Percentiles rank a stretch among this genome's conserved stretches.
Conservation (phyloP, 2,888 invertebrate species). For the Leucania comma region DNA sequence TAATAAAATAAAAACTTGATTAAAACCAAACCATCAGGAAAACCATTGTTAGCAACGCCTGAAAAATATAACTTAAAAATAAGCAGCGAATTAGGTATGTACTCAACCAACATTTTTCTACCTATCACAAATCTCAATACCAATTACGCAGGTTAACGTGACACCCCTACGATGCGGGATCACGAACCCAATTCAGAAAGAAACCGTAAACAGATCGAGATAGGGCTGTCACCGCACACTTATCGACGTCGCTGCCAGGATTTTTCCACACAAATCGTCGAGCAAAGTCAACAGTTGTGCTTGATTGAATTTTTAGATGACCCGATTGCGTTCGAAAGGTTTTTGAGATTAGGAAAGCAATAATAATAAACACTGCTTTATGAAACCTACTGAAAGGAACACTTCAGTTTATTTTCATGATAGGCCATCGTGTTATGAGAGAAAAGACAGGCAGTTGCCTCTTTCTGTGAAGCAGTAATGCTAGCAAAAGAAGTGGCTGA, state of each 20-base stretch:
- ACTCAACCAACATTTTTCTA: neutral
- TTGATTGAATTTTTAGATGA: slow-evolving; percentile 61
- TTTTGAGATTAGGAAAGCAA: slow-evolving; percentile 11
- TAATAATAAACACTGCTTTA: slow-evolving; percentile 26
- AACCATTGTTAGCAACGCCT: neutral
- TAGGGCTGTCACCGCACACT: slow-evolving; percentile 63
- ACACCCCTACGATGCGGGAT: slow-evolving; percentile 73
- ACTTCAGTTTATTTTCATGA: neutral
- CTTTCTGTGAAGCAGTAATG: too few species aligned
- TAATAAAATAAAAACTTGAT: neutral
- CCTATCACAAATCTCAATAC: slow-evolving; percentile 19
- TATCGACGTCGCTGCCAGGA: slow-evolving; percentile 49
- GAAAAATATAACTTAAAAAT: neutral
- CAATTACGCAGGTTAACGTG: slow-evolving; percentile 57
- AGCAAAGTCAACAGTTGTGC: slow-evolving; percentile 56
- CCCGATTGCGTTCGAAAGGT: slow-evolving; percentile 18
- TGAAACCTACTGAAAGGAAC: neutral
- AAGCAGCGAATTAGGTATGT: neutral
- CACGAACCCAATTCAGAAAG: slow-evolving; percentile 80
- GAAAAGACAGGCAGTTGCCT: too few species aligned
- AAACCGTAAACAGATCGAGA: slow-evolving; percentile 72
- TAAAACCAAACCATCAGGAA: neutral
- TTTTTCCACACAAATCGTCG: slow-evolving; percentile 56
- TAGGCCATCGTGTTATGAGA: too few species aligned
- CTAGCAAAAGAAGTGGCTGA: too few species aligned